Base-by-base conservation (phyloP, 2,888 invertebrate species). In the Cheilosia grossa region DNA sequence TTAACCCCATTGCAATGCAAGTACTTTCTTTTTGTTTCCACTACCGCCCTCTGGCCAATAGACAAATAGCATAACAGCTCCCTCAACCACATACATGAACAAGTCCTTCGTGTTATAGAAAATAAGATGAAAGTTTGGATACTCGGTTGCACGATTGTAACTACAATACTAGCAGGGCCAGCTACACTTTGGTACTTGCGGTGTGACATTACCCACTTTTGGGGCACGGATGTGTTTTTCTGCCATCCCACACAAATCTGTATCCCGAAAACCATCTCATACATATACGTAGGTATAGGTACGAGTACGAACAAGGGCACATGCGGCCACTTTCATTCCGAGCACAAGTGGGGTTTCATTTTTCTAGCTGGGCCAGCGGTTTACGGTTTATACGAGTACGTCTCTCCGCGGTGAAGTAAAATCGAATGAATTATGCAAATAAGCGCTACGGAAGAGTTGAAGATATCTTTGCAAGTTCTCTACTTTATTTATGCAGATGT, bases 381-480 rank as follows among this genome's bases (percentile, higher is more conserved):
- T 47, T 59, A 53, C 61, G 77, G 77, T 69, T 47, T 59, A 53
- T 44, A 59, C 69, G 67, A 61, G 19, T 4, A 5, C 44, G 44
- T 44, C 44, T 44, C 44, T 7, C 17, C 44, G 44, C 54, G 30
- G 33, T 33, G 69, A 47, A 77, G 54, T 69, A 33, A 78, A 78
- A 70, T 78, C 78, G 63, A 78, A 78, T 78, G 69, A 78, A 78
- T 78, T 78, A 78, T 78, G 78, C 54, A 78, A 78, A 78, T 78
- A 70, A 77, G 77, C 59, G 53, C 58, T 67, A 67, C 24, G 33
- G 56, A 53, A 19, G 49, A 49, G 59, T 27, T 49, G 24, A n/a
- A 37, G 59, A 77, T 61, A 59, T 77, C 67, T 67, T 77, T 61
- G 21, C 51, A 54, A 77, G 61, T 69, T 77, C 21, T 33, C 44